Percentiles rank a stretch among this genome's conserved stretches.
Evolutionary conservation across 2,888 invertebrate genomes (phyloP).

Genomic region (Amphipoea oculea): DNA sequence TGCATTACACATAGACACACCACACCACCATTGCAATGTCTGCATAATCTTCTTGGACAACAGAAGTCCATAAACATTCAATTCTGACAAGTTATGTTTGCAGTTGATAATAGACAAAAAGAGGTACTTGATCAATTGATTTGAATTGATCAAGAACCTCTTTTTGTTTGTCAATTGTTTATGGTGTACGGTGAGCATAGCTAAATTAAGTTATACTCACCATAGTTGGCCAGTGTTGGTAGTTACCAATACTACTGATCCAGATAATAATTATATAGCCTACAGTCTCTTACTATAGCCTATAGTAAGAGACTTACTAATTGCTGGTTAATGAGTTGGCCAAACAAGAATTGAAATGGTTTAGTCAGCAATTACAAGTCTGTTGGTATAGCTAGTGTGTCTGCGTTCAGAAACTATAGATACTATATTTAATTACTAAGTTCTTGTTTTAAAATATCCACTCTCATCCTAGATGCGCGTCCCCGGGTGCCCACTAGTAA

Average conservation of each 20-base stretch:
- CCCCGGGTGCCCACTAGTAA: slow-evolving; percentile 97
- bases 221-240: not conserved
- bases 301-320: not conserved
- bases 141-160: not conserved
- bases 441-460: not conserved
- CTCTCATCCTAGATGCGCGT: slow-evolving; percentile 90
- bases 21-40: not conserved
- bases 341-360: not conserved
- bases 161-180: no score
- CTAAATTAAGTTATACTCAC: not conserved
- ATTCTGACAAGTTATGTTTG: not conserved
- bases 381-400: not conserved
- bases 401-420: not conserved
- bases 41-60: not conserved
- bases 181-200: no score
- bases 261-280: not conserved
- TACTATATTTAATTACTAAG: not conserved
- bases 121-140: not conserved
- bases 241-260: not conserved
- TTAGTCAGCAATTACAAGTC: not conserved
- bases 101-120: not conserved
- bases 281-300: not conserved
- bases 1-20: not conserved
- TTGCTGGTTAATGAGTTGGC: not conserved
- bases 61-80: not conserved